Base-by-base conservation (phyloP, 2,888 invertebrate genomes). In the Clitarchus hookeri region DNA sequence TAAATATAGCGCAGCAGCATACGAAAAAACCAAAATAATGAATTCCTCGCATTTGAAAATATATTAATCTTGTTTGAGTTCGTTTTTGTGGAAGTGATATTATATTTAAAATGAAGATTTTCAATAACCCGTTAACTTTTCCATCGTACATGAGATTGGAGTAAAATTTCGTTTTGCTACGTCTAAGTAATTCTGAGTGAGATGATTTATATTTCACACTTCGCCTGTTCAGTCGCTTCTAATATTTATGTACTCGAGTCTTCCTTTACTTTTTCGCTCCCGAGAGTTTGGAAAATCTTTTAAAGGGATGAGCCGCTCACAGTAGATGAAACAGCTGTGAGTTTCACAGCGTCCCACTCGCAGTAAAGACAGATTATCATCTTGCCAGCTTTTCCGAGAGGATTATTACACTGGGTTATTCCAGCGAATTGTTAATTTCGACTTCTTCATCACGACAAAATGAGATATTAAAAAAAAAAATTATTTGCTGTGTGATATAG, bases 151-250 rank as follows among this genome's bases (percentile, higher is more conserved):
- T n/a, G 16, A 16, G n/a, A 2, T 8, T n/a, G 11, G n/a, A n/a
- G 65, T 2, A 6, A 65, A 23, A 23, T 23, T 23, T 8, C 65
- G 16, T n/a, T 65, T 65, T 65, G 65, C 8, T 23, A 65, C 19
- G 65, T n/a, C 65, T 23, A 19, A 65, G 36, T 36, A 12, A 65
- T 6, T 65, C 65, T 65, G 0, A 65, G 65, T 23, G n/a, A 65
- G 65, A 65, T 65, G 65, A 65, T 65, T 65, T 65, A 65, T 65
- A 65, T 65, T 65, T 65, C 19, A 65, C 65, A 65, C 19, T 65
- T 23, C 16, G 19, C 23, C 65, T 0, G 19, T n/a, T n/a, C n/a
- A 8, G 12, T n/a, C n/a, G 65, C 65, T 65, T 53, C 65, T 65
- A 65, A 65, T 65, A 65, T 65, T 65, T n/a, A 65, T 65, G 65